Evolutionary conservation across 2,888 invertebrate species (phyloP), one percentile per base, ranked within the genome.

Genomic region (Limenitis camilla): DNA sequence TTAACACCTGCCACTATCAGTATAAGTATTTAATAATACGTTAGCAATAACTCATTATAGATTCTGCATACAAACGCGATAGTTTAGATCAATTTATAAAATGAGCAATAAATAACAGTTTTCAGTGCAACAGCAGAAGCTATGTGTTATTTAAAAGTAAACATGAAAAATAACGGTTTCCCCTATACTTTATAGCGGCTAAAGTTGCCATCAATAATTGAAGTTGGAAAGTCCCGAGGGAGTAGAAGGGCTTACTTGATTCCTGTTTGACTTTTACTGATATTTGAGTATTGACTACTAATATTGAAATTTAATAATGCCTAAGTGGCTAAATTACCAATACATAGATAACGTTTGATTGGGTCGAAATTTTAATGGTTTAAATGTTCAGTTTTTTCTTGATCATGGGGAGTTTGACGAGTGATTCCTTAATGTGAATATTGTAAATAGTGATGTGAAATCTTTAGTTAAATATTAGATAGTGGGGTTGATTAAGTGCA

Each of bases 191-290:
- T 82, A 85, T 75, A 74, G 72, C 62, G 78, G 82, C 78, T 81
- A 82, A 82, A 85, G 79, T 85, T 81, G 72, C 76, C 75, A 84
- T 86, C 83, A 86, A 87, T 87, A 86, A 85, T 86, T 87, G 83
- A 86, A 85, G 77, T 76, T 72, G 71, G 66, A 61, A 63, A 65
- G 63, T 78, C 83, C 73, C 78, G 54, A 46, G 78, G 75, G 87
- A 78, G 66, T 61, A 49, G 55, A 57, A 64, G 62, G 81, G 81
- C 72, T 83, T 78, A 74, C 68, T 60, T 63, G 68, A 67, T 70
- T 72, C 69, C 72, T 48, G 53, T 50, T 43, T 43, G 52, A 52
- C 49, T 27, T 61, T 60, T 62, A 10, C 35, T 28, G 42, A 10
- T 36, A 40, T 53, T 32, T 9, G n/a, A 53, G 36, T 48, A 43